Percentiles rank a stretch among this genome's conserved stretches.
phyloP scores from a whole-genome alignment of 2,797 vertebrate species.

The Eulemur coronatus region DNA sequence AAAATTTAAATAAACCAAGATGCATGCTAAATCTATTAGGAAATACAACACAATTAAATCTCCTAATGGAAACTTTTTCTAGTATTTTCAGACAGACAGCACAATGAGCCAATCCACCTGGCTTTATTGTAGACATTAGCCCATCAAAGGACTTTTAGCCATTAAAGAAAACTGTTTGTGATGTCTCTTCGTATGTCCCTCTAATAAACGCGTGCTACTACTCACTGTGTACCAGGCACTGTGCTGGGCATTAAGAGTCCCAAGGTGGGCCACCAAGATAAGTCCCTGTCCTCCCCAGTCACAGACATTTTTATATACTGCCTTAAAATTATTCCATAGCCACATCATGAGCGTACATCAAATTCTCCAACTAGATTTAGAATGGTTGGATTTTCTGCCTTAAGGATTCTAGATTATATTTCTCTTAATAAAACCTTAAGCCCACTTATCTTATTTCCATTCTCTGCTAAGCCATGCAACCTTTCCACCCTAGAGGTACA shows the following conservation, averaged over 20 bases:
- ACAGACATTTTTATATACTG: neutral
- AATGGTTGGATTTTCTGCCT: neutral
- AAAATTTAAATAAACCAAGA: neutral
- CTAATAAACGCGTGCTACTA: neutral
- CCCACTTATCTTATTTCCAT: neutral
- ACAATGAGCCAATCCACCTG: neutral
- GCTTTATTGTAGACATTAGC: neutral
- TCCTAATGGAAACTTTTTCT: neutral
- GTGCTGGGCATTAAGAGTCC: neutral
- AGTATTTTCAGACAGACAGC: neutral
- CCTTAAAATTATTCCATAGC: neutral
- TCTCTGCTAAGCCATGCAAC: neutral
- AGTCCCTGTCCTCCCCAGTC: neutral
- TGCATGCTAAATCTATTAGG: neutral
- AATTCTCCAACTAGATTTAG: neutral
- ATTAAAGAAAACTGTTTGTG: neutral
- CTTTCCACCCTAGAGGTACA: neutral
- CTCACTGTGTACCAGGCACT: neutral
- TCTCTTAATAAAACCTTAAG: neutral
- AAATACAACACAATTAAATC: neutral
- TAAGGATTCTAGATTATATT: neutral
- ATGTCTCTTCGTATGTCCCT: neutral
- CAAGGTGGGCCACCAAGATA: neutral
- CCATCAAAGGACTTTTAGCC: neutral
- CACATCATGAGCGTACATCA: neutral